Base-by-base conservation (phyloP, 2,113 vertebrate species). In the Burhinus bistriatus region DNA sequence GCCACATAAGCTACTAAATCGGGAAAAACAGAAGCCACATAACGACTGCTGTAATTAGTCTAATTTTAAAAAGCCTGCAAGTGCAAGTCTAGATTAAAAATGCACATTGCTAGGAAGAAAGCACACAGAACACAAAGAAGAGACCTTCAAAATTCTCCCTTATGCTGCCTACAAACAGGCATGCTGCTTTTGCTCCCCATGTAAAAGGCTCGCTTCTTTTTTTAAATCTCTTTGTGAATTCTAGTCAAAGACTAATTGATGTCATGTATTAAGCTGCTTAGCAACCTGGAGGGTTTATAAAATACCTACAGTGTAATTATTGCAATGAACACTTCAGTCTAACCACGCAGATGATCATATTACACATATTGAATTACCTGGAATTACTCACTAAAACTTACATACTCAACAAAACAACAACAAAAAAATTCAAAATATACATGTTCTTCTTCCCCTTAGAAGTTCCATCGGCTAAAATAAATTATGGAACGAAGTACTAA, bases 131-230 rank as follows among this genome's bases (percentile, higher is more conserved):
- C 42, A 68, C 54, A 78, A 47, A 75, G 51, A 57, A 38, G 18
- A 68, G 42, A 57, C 32, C 34, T 68, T 36, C 34, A 62, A 57
- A 57, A 45, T 86, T 75, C 47, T 78, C 30, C 59, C 90, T 87
- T 62, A 70, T 58, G 55, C 26, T 47, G 40, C 44, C 59, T 64
- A 62, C 44, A 78, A 62, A 69, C 61, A 82, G 29, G 32, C 34
- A 68, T 0, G 3, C 26, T 66, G 3, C 26, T 73, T 90, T 87
- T 83, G 54, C 55, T 83, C 11, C 65, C 19, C 0, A 0, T 0
- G 5, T 64, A 52, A 87, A 73, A 83, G 11, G 29, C 27, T 73
- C 0, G 0, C 18, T 68, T 72, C 27, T 82, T 75, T 81, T 92
- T 79, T 68, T 18, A 83, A 83, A 52, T 25, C 29, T 58, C 32